Evolutionary conservation across 1,140 invertebrate species (phyloP), one percentile per base, ranked within the genome.

Genomic region (Cyphomyrmex costatus): DNA sequence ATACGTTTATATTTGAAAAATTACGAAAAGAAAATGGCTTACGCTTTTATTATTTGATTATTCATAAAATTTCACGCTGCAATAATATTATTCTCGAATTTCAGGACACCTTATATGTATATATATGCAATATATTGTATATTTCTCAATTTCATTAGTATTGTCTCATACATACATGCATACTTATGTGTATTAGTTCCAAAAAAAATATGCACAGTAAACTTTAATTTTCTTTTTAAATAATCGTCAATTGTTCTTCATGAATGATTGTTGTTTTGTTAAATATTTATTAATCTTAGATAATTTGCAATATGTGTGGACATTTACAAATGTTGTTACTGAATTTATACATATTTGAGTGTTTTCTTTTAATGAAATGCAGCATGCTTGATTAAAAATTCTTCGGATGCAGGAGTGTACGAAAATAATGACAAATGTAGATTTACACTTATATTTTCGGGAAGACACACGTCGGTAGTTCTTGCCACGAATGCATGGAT

Each of bases 381-480:
- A 27, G 5, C 14, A 79, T 19, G 5, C 33, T 36, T 27, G 3
- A 71, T 73, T 53, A 36, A 42, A 7, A 71, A 30, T 16, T 70
- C 12, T 56, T 24, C 7, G 19, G 19, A 74, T 21, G 14, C 5
- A 19, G 16, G 33, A 12, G 19, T 27, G 36, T 70, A 36, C 36
- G 12, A 53, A 21, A 8, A 7, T 46, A 65, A 78, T 21, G 53
- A 71, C 49, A 60, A 73, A 61, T 16, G 10, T 86, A 71, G 49
- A 61, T 56, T 61, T 8, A 46, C 51, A 12, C 82, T 86, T 89
- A 73, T 68, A 76, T 71, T 83, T 66, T 42, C 24, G 66, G 46
- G 5, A 19, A n/a, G n/a, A n/a, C n/a, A 71, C 33, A 27, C 61
- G 46, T 89, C 73, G 56, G 42, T 84, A 36, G 66, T 51, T 33